Evolutionary conservation across 1,140 invertebrate species (phyloP), one percentile per base, ranked within the genome.

Genomic region (Odontomachus brunneus): DNA sequence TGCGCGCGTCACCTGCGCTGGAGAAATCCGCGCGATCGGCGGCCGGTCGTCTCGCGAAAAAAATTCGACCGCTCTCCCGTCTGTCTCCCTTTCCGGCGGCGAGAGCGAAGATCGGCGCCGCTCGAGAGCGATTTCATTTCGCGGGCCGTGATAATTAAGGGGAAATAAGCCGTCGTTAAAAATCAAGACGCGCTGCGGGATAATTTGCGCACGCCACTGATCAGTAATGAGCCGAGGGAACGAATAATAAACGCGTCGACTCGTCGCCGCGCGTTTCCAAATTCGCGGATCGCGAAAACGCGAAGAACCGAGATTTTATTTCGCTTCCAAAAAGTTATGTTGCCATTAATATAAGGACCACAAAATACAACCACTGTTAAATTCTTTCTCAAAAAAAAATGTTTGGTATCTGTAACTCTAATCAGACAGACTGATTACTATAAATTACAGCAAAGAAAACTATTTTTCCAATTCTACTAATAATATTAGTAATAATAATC

Each of bases 101-200:
- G 53, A 74, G 57, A 51, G 9, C 14, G 4, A 49, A 3, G 48
- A 17, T 74, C n/a, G n/a, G 15, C 24, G 44, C 48, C 26, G 38
- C 63, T 22, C n/a, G 63, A 75, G 26, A 15, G 44, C n/a, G 48
- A 57, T 69, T 78, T 44, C 26, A 78, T 71, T 81, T 81, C 38
- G n/a, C 24, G 66, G 38, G 53, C 19, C n/a, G 66, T 24, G 38
- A 69, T 72, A 72, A 81, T 81, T 49, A 60, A 60, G 11, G 26
- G 14, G 51, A 44, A 71, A 57, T 57, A 44, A 71, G 55, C 49
- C 26, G 62, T 57, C 38, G 33, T 51, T 60, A 60, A 66, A 66
- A 66, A 78, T 55, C 22, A 55, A 78, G 49, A 53, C 24, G 29
- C 19, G 48, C 48, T 11, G 26, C 2, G 57, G 62, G 49, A 76